phyloP scores from a whole-genome alignment of 2,113 vertebrate species.

The Ciconia maguari region DNA sequence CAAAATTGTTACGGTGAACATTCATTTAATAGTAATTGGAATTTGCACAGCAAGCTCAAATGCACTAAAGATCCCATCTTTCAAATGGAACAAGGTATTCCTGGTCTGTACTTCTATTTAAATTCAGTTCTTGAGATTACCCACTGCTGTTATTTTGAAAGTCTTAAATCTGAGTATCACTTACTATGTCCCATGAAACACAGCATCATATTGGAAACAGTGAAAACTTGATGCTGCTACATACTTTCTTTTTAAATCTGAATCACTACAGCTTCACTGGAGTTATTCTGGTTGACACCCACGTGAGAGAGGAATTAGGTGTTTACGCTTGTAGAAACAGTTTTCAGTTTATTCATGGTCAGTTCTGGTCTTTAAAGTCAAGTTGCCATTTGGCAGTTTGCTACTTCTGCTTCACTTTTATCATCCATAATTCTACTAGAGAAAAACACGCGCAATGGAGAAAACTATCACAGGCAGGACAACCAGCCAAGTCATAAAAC shows the following conservation, averaged over 20 bases:
- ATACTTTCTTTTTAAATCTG: neutral
- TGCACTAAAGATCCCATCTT: neutral
- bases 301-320: neutral
- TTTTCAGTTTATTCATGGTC: neutral
- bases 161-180: neutral
- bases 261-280: neutral
- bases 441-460: neutral
- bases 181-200: neutral
- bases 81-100: slow-evolving; percentile 5
- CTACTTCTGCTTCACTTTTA: neutral
- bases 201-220: neutral
- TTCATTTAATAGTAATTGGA: neutral
- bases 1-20: neutral
- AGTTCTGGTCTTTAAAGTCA: neutral
- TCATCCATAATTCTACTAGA: neutral
- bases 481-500: slow-evolving; percentile 4
- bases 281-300: neutral
- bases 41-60: slow-evolving; percentile 23
- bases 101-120: neutral
- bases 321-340: neutral
- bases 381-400: neutral
- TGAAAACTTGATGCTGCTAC: neutral
- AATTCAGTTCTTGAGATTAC: neutral
- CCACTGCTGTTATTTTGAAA: neutral
- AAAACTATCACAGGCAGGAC: neutral